Base-by-base conservation (phyloP, 64 coral and sea anemone genomes). In the Orbicella faveolata region DNA sequence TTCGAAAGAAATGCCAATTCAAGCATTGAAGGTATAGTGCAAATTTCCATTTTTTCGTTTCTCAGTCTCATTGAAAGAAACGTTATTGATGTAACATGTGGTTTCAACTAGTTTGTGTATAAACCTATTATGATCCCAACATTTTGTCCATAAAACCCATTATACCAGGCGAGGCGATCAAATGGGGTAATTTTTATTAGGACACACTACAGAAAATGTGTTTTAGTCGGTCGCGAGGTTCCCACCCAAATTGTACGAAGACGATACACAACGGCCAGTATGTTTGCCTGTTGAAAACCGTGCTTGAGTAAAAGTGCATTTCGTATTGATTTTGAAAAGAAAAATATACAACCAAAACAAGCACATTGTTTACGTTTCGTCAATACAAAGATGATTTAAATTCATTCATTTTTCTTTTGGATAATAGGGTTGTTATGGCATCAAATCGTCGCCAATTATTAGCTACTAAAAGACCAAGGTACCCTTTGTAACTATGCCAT, bases 341-440 rank as follows among this genome's bases (percentile, higher is more conserved):
- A 26, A 11, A 70, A 26, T 3, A 70, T 23, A 70, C 3, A 70
- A 11, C 67, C 10, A 70, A 26, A 70, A n/a, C 10, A 34, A 63
- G 57, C 79, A 81, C 35, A 18, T 4, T 19, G 59, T 81, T 81
- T 81, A 15, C 57, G 54, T 15, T 33, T 81, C 57, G 15, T 63
- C 33, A 81, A 63, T 36, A 62, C 13, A 70, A 25, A 18, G 59
- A 1, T 20, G n/a, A 81, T 81, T 83, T 44, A 39, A 36, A 83
- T 83, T 83, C 80, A 68, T 83, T 83, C 63, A 41, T 41, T 63
- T 83, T 67, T 83, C 35, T 30, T 37, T 39, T 68, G 52, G 51
- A 79, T 59, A 33, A 79, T 70, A 70, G 25, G 51, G 77, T 79
- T 79, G n/a, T 79, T 67, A 23, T 26, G 63, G 19, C 11, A 83